A percentile compares a stretch with the other conserved stretches of the same genome.
phyloP scores from a whole-genome alignment of 2,888 invertebrate genomes.

The Synanthedon myopaeformis region DNA sequence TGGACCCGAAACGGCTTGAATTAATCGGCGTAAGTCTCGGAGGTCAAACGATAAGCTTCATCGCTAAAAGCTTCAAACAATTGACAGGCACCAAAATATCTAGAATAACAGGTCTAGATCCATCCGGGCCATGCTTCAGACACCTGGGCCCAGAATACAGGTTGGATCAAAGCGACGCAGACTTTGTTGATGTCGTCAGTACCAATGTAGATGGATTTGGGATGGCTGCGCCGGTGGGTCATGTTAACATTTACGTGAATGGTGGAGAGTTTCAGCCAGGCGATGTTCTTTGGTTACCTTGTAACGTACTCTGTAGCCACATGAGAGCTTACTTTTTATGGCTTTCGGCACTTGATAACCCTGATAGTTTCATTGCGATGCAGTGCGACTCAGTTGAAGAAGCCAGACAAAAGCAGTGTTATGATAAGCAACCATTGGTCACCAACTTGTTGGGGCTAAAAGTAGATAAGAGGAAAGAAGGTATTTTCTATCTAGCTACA shows the following conservation, averaged over 20 bases:
- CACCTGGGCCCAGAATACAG: conserved; percentile 34
- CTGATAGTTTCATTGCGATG: conserved; percentile 18
- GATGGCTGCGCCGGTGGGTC: conserved; percentile 43
- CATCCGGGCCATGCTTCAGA: conserved; percentile 49
- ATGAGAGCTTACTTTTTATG: conserved; percentile 16
- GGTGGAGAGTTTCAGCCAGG: conserved; percentile 31
- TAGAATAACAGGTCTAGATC: conserved; percentile 36
- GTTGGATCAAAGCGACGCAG: conserved; percentile 39
- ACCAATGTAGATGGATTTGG: conserved; percentile 50
- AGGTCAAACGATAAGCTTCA: conserved; percentile 40
- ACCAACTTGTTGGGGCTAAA: conserved; percentile 19
- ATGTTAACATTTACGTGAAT: conserved; percentile 48
- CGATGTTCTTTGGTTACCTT: conserved; percentile 15
- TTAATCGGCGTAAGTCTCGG: conserved; percentile 44
- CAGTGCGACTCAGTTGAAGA: conserved; percentile 25
- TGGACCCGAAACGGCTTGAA: conserved; percentile 37
- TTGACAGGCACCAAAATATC: conserved; percentile 35
- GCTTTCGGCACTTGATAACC: conserved; percentile 17
- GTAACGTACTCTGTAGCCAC: conserved; percentile 21
- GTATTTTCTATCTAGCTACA: conserved; percentile 25
- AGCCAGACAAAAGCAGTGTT: conserved; percentile 20
- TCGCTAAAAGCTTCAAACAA: conserved; percentile 33
- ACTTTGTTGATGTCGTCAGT: conserved; percentile 36
- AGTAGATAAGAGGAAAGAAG: conserved; percentile 17
- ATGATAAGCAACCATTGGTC: conserved; percentile 15